Evolutionary conservation across 2,888 invertebrate genomes (phyloP).

Genomic region (Rhamnusium bicolor): DNA sequence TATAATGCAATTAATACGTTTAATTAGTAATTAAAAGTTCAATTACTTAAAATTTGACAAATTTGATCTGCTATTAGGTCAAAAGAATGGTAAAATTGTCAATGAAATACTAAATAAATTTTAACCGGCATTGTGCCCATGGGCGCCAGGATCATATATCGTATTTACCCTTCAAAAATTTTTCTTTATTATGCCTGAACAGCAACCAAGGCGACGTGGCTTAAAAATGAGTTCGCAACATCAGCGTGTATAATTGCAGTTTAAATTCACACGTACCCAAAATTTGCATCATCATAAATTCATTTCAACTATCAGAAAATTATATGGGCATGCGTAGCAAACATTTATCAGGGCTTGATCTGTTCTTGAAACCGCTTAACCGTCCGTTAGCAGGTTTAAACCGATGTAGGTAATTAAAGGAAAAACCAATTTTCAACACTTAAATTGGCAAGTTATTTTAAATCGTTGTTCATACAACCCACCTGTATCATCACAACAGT

Average conservation of each 20-base stretch:
- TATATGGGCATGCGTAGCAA: constrained; percentile 52
- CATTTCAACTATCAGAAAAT: constrained; percentile 57
- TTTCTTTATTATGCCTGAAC: constrained; percentile 31
- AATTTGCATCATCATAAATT: constrained; percentile 63
- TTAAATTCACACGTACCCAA: constrained; percentile 55
- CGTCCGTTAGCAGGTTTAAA: constrained; percentile 31
- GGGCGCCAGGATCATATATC: constrained; percentile 29
- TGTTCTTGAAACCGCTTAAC: constrained; percentile 29
- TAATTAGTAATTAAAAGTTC: too few relatives aligned
- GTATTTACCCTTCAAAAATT: constrained; percentile 21
- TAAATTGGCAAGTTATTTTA: constrained; percentile 43
- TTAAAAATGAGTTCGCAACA: constrained; percentile 52
- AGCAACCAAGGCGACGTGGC: constrained; percentile 47
- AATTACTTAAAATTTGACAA: background rate
- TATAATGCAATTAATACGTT: too few relatives aligned
- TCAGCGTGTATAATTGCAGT: constrained; percentile 56
- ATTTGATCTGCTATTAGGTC: background rate
- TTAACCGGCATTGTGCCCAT: background rate
- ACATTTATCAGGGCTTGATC: constrained; percentile 47
- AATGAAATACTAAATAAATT: constrained; percentile 1
- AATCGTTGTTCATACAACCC: constrained; percentile 15
- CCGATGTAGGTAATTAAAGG: constrained; percentile 45
- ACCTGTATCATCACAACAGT: background rate
- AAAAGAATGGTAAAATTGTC: background rate
- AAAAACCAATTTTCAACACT: constrained; percentile 49